Percentiles rank a stretch among this genome's conserved stretches.
These are phyloP conservation scores for Aepyceros melampus DNA, from an alignment of 2,113 vertebrate genomes.

Conservation along the genomic window DNA sequence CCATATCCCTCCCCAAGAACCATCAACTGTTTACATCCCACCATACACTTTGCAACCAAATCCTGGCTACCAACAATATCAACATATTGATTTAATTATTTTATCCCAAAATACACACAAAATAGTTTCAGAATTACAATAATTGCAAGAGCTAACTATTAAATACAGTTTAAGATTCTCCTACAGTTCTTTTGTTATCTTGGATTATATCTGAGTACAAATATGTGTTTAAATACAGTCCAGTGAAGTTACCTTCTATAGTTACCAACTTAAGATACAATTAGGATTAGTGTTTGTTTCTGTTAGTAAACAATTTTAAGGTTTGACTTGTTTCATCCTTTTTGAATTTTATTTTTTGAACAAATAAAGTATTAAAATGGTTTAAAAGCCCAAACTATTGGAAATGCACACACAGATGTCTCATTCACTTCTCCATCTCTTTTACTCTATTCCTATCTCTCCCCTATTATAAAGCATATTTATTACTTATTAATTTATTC, in stretches of 20 bases:
- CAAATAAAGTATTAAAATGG: neutral
- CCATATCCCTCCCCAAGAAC: neutral
- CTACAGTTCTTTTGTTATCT: neutral
- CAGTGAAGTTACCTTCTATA: neutral
- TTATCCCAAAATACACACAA: neutral
- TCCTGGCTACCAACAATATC: neutral
- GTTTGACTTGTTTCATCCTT: neutral
- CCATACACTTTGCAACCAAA: neutral
- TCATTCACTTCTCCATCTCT: neutral
- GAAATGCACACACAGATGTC: neutral
- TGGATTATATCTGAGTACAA: neutral
- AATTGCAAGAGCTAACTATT: neutral
- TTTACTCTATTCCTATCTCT: neutral
- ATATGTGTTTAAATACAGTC: neutral
- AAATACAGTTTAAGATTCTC: neutral
- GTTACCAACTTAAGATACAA: neutral
- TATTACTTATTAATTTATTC: neutral
- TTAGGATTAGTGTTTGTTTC: neutral
- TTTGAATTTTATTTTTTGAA: neutral
- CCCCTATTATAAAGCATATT: neutral
- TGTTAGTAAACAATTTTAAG: neutral
- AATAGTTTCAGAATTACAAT: neutral
- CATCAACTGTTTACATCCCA: neutral
- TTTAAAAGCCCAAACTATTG: neutral
- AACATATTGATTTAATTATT: neutral